phyloP scores from a whole-genome alignment of 2,113 vertebrate species.

The Crotalus viridis region DNA sequence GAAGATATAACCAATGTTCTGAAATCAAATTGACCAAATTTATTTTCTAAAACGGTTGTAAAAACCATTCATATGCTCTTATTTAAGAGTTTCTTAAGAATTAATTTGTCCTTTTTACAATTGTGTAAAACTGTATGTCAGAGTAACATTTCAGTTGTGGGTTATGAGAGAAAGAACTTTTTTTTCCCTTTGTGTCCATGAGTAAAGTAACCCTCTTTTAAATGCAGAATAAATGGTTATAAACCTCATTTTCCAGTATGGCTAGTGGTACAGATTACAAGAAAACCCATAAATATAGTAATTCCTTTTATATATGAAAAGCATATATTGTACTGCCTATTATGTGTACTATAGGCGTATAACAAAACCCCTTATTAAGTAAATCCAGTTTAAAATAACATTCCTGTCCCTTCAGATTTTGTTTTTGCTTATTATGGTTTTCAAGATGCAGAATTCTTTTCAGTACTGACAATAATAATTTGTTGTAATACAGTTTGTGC shows the following conservation, averaged over 20 bases:
- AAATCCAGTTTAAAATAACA: slow-evolving; percentile 8
- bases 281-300: slow-evolving; percentile 16
- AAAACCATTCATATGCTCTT: background rate
- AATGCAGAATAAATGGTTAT: slow-evolving; percentile 18
- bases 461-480: background rate
- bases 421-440: slow-evolving; percentile 23
- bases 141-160: background rate
- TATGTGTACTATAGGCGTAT: slow-evolving; percentile 6
- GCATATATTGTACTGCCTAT: slow-evolving; percentile 19
- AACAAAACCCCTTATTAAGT: slow-evolving; percentile 7
- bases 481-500: background rate
- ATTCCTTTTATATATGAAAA: background rate
- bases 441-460: slow-evolving; percentile 18
- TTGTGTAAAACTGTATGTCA: background rate
- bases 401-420: slow-evolving; percentile 5
- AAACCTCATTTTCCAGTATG: slow-evolving; percentile 24
- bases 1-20: background rate
- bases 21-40: background rate
- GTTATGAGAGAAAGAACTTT: background rate
- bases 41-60: background rate
- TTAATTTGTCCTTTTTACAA: background rate
- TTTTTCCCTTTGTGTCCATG: background rate
- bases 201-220: slow-evolving; percentile 3
- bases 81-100: background rate
- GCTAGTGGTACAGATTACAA: slow-evolving; percentile 22